phyloP scores from a whole-genome alignment of 2,113 vertebrate genomes.

The Mixornis gularis region DNA sequence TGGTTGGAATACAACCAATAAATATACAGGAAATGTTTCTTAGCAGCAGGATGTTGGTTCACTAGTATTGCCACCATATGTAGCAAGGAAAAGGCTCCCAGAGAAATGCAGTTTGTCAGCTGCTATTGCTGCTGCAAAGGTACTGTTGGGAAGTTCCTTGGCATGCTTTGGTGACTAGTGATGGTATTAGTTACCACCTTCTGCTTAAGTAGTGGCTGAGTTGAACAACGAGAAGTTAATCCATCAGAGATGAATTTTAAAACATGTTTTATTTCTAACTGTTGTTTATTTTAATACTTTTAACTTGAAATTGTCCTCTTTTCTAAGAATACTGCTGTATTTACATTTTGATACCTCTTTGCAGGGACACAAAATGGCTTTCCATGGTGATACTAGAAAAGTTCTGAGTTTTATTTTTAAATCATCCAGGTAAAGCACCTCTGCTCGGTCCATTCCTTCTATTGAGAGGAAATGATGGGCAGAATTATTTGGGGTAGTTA shows the following conservation, averaged over 20 bases:
- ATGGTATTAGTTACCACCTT: background rate
- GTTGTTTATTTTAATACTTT: conserved; percentile 44
- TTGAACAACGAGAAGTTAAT: conserved; percentile 11
- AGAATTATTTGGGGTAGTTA: background rate
- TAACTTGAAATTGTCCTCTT: conserved; percentile 11
- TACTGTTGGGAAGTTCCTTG: background rate
- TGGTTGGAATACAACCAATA: background rate
- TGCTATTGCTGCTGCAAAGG: background rate
- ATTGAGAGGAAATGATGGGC: background rate
- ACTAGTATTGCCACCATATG: background rate
- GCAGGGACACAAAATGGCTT: background rate
- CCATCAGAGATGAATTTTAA: conserved; percentile 2
- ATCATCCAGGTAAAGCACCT: background rate
- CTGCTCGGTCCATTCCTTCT: background rate
- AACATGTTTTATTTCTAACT: conserved; percentile 21
- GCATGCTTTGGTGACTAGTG: background rate
- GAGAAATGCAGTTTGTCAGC: background rate
- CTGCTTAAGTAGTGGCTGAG: background rate
- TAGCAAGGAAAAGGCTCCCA: background rate
- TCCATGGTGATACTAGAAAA: background rate
- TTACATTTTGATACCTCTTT: conserved; percentile 45
- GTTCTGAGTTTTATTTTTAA: conserved; percentile 17
- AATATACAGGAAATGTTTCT: background rate
- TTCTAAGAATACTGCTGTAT: conserved; percentile 33
- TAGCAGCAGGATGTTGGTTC: background rate